Percentiles rank a stretch among this genome's conserved stretches.
Evolutionary conservation across 1,140 invertebrate species (phyloP).

Genomic region (Brachionus rotundiformis): DNA sequence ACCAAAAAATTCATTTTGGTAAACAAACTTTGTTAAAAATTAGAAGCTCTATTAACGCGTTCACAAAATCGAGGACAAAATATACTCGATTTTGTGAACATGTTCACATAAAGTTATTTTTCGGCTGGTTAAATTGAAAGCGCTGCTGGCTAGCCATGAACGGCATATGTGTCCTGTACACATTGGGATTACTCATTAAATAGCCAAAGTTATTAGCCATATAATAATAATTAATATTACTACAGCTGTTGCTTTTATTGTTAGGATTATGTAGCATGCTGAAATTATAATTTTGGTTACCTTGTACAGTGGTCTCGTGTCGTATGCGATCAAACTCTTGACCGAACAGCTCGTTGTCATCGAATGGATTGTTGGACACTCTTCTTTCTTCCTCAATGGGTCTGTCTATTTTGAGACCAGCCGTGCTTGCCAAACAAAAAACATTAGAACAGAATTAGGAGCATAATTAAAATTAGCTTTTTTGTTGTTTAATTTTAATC

Average conservation of each 20-base stretch:
- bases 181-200: conserved; percentile 40
- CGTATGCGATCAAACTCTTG: conserved; percentile 42
- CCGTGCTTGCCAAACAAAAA: no score
- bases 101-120: no score
- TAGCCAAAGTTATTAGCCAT: conserved; percentile 33
- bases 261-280: conserved; percentile 26
- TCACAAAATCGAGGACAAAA: background rate
- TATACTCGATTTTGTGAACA: background rate
- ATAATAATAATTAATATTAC: conserved; percentile 48
- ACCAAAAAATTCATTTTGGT: background rate
- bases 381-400: conserved; percentile 20
- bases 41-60: background rate
- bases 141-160: no score
- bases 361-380: conserved; percentile 46
- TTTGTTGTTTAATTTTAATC: no score
- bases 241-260: conserved; percentile 39
- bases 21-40: background rate
- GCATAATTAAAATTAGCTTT: no score
- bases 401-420: background rate
- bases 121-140: no score
- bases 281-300: conserved; percentile 41
- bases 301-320: background rate
- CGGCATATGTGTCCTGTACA: background rate
- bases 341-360: conserved; percentile 48
- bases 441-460: background rate